Evolutionary conservation across 2,888 invertebrate species (phyloP), one percentile per base, ranked within the genome.

Genomic region (Falcaria lacertinaria): DNA sequence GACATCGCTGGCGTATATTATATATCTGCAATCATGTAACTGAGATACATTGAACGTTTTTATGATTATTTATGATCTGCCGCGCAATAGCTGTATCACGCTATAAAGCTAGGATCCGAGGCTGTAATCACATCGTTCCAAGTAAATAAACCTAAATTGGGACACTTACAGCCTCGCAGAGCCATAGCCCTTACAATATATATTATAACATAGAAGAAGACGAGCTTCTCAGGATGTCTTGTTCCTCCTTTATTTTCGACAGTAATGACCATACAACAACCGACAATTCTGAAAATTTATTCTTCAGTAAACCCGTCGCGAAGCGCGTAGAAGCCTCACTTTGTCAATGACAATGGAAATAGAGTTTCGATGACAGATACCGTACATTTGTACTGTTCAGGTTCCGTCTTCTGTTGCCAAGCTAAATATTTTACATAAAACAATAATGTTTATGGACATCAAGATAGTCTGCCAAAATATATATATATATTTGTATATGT

Each of bases 281-380:
- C 54, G 54, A 58, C 67, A 48, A 72, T 72, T 68, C 58, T 56
- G 65, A 63, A 70, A 72, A 79, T 74, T 78, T 80, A 79, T 78
- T 69, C 48, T 61, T 58, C 57, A 64, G 48, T 54, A 53, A 51
- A 53, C 36, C 38, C 45, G 47, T 33, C 32, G 35, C 42, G 56
- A 58, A 61, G 55, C 47, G 38, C 60, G 44, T 42, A 42, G 44
- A 54, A 45, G 39, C 45, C 46, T 44, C 48, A 52, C 43, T 43
- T 47, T 52, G 54, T 57, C 60, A 65, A 62, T 58, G 61, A 60
- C 50, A 40, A 32, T 35, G 40, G 37, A 16, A 44, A 40, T 42
- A 47, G 43, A 62, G 50, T 44, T 53, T 57, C 45, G 46, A 57
- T 57, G 37, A 25, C 1, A 22, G 7, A 6, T 22, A 22, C 7